A percentile compares a stretch with the other conserved stretches of the same genome.
These are phyloP conservation scores for Mya arenaria DNA, from an alignment of 1,140 invertebrate genomes.

Conservation along the genomic window DNA sequence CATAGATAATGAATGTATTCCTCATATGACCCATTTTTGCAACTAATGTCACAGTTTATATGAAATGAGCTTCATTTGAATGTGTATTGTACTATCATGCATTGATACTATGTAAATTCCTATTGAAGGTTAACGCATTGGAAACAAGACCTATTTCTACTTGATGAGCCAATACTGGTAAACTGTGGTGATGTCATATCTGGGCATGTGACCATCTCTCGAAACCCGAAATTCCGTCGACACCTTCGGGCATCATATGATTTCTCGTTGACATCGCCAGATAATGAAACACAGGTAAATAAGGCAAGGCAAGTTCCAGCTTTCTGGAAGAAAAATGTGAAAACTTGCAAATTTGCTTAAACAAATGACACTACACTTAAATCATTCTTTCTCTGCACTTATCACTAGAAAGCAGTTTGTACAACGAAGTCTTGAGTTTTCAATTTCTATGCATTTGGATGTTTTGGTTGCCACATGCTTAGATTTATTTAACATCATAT, in stretches of 20 bases:
- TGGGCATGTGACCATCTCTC: constrained; percentile 40
- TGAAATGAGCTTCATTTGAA: background rate
- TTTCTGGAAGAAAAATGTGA: no score
- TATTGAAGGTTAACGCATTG: constrained; percentile 42
- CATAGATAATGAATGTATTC: background rate
- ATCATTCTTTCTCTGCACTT: no score
- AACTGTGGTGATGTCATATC: constrained; percentile 37
- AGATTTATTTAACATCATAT: no score
- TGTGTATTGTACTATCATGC: background rate
- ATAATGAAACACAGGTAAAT: no score
- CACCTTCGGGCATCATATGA: constrained; percentile 44
- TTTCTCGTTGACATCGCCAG: background rate
- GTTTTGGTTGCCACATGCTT: no score
- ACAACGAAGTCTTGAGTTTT: no score
- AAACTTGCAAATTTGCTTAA: no score
- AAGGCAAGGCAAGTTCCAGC: no score
- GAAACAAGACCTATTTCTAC: constrained; percentile 58
- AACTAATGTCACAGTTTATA: background rate
- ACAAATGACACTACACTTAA: no score
- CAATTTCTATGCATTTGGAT: no score
- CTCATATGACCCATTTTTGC: background rate
- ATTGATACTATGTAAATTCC: background rate
- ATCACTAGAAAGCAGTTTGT: no score
- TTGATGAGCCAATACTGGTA: constrained; percentile 48
- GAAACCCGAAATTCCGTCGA: constrained; percentile 60